Conservation (phyloP, 2,888 invertebrate species). For the Synanthedon formicaeformis region DNA sequence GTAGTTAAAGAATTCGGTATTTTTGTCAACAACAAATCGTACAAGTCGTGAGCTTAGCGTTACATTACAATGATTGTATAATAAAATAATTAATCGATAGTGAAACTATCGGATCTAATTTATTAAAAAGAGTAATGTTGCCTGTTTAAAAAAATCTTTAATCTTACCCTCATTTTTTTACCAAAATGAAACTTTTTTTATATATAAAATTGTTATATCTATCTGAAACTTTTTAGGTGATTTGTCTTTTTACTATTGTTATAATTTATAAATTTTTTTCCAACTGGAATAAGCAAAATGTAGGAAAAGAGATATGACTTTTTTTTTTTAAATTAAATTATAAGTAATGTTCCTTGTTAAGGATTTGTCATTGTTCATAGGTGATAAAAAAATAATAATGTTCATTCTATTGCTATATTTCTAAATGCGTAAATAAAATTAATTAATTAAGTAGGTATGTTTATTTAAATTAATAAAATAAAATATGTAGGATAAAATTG, state of each 20-base stretch:
- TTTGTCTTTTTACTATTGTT: too few relatives aligned
- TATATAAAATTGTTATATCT: too few relatives aligned
- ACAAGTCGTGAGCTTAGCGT: conserved; percentile 47
- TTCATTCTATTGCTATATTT: conserved; percentile 9
- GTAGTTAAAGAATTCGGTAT: conserved; percentile 1
- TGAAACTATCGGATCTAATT: neutral
- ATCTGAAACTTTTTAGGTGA: too few relatives aligned
- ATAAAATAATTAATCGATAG: conserved; percentile 9
- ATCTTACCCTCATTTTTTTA: too few relatives aligned
- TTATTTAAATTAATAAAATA: conserved; percentile 13
- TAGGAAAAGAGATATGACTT: too few relatives aligned
- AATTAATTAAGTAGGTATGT: conserved; percentile 10
- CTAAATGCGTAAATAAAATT: conserved; percentile 5
- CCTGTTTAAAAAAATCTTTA: too few relatives aligned
- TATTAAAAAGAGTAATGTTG: too few relatives aligned
- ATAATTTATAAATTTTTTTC: too few relatives aligned
- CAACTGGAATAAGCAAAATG: too few relatives aligned
- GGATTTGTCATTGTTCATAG: conserved; percentile 46
- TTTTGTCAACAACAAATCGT: conserved; percentile 11
- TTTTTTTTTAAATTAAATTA: too few relatives aligned
- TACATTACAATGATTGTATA: conserved; percentile 12
- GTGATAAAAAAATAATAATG: conserved; percentile 12
- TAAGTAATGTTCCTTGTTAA: conserved; percentile 12
- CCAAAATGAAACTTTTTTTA: too few relatives aligned
- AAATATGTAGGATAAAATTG: conserved; percentile 7